Percentiles rank a stretch among this genome's conserved stretches.
Conservation (phyloP, 2,888 invertebrate genomes). For the Hyles lineata region DNA sequence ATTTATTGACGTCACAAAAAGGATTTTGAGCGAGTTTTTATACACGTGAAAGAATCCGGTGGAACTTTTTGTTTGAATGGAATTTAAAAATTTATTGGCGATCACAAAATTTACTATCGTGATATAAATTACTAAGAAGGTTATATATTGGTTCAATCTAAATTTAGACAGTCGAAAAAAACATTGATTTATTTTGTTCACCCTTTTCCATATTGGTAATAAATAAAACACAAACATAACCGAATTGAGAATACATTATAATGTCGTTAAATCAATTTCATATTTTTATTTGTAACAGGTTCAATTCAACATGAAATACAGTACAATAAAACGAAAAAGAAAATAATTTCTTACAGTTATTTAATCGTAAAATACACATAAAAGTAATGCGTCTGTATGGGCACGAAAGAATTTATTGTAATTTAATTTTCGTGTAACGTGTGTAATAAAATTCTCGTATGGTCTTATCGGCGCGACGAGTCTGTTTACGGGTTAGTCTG, state of each 20-base stretch:
- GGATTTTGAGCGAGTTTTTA: slow-evolving; percentile 70
- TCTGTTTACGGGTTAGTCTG: too few species aligned
- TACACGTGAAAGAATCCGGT: slow-evolving; percentile 60
- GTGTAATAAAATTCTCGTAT: too few species aligned
- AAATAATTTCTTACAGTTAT: background rate
- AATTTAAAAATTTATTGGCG: slow-evolving; percentile 49
- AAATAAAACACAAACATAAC: too few species aligned
- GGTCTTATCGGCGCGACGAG: too few species aligned
- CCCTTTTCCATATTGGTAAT: background rate
- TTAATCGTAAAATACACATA: too few species aligned
- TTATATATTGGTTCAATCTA: slow-evolving; percentile 2
- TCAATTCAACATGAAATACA: too few species aligned
- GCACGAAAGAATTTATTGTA: too few species aligned
- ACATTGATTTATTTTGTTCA: background rate
- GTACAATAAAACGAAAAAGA: background rate
- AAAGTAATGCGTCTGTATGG: too few species aligned
- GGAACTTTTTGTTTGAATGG: slow-evolving; percentile 44
- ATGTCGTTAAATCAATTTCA: too few species aligned
- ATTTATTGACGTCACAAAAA: slow-evolving; percentile 67
- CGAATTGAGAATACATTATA: too few species aligned
- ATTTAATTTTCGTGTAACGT: too few species aligned
- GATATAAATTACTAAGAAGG: background rate
- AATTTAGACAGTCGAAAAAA: background rate
- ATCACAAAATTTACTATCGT: slow-evolving; percentile 18
- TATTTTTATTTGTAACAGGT: too few species aligned